Evolutionary conservation across 1,140 invertebrate species (phyloP), one percentile per base, ranked within the genome.

Genomic region (Coptotermes formosanus): DNA sequence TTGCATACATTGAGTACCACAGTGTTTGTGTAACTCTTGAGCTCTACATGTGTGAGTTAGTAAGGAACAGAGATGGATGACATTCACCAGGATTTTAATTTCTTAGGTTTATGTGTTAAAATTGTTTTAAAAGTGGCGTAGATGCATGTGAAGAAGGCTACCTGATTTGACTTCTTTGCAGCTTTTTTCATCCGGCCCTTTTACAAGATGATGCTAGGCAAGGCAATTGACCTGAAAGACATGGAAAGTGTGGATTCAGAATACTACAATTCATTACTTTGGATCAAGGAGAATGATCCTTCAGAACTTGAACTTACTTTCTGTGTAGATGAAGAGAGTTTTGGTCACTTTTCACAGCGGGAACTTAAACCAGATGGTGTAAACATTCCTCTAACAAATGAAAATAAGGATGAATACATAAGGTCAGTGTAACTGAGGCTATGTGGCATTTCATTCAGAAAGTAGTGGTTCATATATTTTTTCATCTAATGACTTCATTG

Each of bases 141-240:
- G 45, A 21, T 55, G 6, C 19, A 21, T 55, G 1, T 19, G 52
- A 55, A 55, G 52, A 19, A 55, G 19, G 52, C 21, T 55, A 21
- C 19, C 16, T 21, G 4, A 21, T 55, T 55, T 55, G 52, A 55
- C 21, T 86, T 9, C 88, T 83, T 92, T 92, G 25, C 90, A 98
- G 98, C 98, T 82, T 99, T 99, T 92, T 99, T 99, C 91, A 99
- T 99, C 92, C 95, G 98, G 90, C 98, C 98, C 88, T 99, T 99
- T 92, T 99, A 99, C 92, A 99, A 99, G 93, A 99, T 99, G 98
- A 99, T 99, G 98, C 91, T 99, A 88, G 94, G 94, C 85, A 99
- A 99, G 92, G 90, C 94, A 59, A 99, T 99, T 88, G 97, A 97
- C 89, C 92, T 99, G 19, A 96, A 97, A 91, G 98, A 99, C 91